Percentiles rank a stretch among this genome's conserved stretches.
These are phyloP conservation scores for Cisticola juncidis DNA, from an alignment of 2,113 vertebrate genomes.

Conservation along the genomic window DNA sequence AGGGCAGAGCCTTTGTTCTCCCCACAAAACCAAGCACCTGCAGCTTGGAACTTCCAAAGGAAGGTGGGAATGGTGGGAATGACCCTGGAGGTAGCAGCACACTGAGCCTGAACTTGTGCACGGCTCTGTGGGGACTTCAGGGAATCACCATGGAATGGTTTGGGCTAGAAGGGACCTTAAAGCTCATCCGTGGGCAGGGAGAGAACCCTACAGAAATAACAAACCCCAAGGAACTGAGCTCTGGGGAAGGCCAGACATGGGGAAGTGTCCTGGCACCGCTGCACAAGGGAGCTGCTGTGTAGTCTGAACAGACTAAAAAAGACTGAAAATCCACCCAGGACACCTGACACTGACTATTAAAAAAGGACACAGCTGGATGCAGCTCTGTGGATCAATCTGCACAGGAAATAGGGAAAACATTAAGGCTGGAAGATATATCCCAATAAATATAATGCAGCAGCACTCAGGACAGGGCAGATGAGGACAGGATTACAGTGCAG, in stretches of 20 bases:
- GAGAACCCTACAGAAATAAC: not conserved
- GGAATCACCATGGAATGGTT: not conserved
- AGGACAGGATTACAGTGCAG: not conserved
- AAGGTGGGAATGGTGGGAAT: not conserved
- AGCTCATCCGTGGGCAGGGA: not conserved
- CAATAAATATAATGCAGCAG: not conserved
- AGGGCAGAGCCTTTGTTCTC: not conserved
- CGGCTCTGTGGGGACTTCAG: accelerated
- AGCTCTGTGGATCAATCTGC: not conserved
- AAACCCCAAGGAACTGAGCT: not conserved
- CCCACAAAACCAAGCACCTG: not conserved
- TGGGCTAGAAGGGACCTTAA: not conserved
- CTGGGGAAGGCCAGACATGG: accelerated
- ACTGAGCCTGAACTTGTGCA: not conserved
- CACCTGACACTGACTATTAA: accelerated
- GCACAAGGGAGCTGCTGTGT: accelerated
- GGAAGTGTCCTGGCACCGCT: not conserved
- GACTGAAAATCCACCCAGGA: no score
- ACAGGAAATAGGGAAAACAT: not conserved
- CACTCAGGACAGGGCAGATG: not conserved
- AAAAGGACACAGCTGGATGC: not conserved
- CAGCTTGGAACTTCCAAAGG: accelerated
- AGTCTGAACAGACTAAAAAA: not conserved
- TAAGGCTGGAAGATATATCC: not conserved
- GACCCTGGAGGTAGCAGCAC: accelerated